These are phyloP conservation scores for Scotopteryx bipunctaria DNA, from an alignment of 2,888 invertebrate genomes.

Conservation along the genomic window DNA sequence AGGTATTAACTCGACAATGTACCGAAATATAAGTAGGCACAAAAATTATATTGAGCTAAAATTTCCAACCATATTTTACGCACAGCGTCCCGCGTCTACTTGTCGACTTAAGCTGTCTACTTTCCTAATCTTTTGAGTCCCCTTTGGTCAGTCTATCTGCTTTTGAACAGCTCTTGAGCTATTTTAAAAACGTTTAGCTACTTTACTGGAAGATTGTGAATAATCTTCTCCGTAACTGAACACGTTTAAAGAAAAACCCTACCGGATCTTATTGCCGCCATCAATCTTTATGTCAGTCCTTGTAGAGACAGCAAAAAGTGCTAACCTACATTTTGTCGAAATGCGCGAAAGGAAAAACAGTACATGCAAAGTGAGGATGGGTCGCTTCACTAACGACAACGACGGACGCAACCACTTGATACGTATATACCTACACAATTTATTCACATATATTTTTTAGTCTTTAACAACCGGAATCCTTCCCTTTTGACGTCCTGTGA, in stretches of 20 bases:
- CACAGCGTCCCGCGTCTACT: constrained; percentile 20
- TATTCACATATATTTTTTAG: not conserved
- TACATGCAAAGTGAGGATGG: constrained; percentile 28
- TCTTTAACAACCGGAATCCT: not conserved
- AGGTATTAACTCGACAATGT: too few relatives aligned
- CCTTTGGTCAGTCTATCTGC: constrained; percentile 22
- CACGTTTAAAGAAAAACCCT: constrained; percentile 16
- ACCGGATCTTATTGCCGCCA: constrained; percentile 21
- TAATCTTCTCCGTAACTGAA: constrained; percentile 15
- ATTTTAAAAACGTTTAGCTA: constrained; percentile 17
- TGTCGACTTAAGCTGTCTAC: constrained; percentile 24
- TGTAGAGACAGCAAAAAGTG: constrained; percentile 22
- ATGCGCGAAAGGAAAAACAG: constrained; percentile 17
- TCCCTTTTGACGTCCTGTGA: not conserved
- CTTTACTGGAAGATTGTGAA: constrained; percentile 2
- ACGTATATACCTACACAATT: too few relatives aligned
- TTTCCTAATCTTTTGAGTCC: constrained; percentile 26
- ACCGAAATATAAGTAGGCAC: too few relatives aligned
- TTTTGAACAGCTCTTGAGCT: constrained; percentile 8
- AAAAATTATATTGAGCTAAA: too few relatives aligned
- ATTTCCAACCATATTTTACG: constrained; percentile 22
- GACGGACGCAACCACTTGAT: too few relatives aligned
- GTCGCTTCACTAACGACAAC: constrained; percentile 14
- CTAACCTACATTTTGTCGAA: constrained; percentile 17
- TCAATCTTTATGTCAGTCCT: constrained; percentile 26